Percentiles rank a stretch among this genome's conserved stretches.
phyloP scores from a whole-genome alignment of 2,797 vertebrate genomes.

The Sparidentex hasta region DNA sequence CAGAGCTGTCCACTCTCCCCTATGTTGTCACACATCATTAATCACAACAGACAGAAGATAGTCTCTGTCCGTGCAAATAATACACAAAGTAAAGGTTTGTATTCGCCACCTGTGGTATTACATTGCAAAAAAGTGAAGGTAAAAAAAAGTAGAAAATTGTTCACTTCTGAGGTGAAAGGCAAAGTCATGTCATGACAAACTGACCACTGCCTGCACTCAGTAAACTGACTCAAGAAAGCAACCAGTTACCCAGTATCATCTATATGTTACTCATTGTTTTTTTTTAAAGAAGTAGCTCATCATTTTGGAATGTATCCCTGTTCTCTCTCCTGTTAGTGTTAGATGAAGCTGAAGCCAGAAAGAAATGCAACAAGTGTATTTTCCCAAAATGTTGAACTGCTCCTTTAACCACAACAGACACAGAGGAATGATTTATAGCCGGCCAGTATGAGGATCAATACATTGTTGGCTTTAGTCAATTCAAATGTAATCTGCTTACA shows the following conservation, averaged over 20 bases:
- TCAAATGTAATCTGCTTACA: not conserved
- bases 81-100: not conserved
- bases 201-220: too few relatives aligned
- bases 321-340: too few relatives aligned
- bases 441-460: not conserved
- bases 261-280: not conserved
- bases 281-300: not conserved
- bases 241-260: too few relatives aligned
- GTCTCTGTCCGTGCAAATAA: slow-evolving; percentile 64
- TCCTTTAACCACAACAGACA: not conserved
- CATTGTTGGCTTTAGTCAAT: not conserved
- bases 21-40: slow-evolving; percentile 78
- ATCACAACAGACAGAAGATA: slow-evolving; percentile 72
- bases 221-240: too few relatives aligned
- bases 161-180: too few relatives aligned
- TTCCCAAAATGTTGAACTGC: not conserved
- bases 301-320: not conserved
- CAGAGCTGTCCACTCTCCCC: slow-evolving; percentile 63
- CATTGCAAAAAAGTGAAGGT: too few relatives aligned
- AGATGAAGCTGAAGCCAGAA: too few relatives aligned
- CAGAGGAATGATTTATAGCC: not conserved
- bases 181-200: too few relatives aligned
- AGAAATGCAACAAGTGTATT: not conserved
- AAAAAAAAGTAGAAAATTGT: too few relatives aligned
- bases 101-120: too few relatives aligned